Base-by-base conservation (phyloP, 2,797 vertebrate genomes). In the Nannoperca australis region DNA sequence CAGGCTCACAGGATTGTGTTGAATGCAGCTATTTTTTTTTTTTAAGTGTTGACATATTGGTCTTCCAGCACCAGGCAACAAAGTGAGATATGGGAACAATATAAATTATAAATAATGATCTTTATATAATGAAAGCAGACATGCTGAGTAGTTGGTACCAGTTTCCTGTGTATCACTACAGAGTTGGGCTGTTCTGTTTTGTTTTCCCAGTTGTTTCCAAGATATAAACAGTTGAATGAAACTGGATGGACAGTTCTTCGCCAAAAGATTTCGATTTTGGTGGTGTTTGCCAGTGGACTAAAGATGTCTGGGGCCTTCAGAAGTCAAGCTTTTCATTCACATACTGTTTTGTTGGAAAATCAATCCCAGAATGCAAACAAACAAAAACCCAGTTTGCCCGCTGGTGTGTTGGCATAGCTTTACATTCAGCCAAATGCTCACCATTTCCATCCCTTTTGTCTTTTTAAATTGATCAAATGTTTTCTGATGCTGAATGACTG, bases 21-120 rank as follows among this genome's bases (percentile, higher is more conserved):
- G 36, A 76, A 78, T 77, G 27, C 49, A 55, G 70, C 63, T 32
- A 3, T 77, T 77, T 81, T 60, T n/a, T n/a, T n/a, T n/a, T n/a
- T n/a, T n/a, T n/a, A 63, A 62, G 27, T 75, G 59, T 51, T 42
- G 18, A 65, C 24, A 34, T 69, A 18, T 7, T 24, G 30, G 20
- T 54, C 45, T 66, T 50, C 22, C 47, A 34, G 51, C 47, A 62
- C 63, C 30, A 59, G 27, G 64, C 32, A 20, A 58, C 36, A 32
- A 3, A 49, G 9, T 51, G 44, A 76, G 11, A 50, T 24, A 67
- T 47, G 5, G 50, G 50, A 67, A 36, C 32, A 38, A 10, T 11
- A n/a, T 64, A 49, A 60, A 66, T 59, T 55, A 22, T 61, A 13
- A 8, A 40, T 32, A n/a, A 12, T 18, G 34, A 45, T 17, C 24